These are phyloP conservation scores for Azemiops feae DNA, from an alignment of 2,113 vertebrate genomes.

Conservation along the genomic window DNA sequence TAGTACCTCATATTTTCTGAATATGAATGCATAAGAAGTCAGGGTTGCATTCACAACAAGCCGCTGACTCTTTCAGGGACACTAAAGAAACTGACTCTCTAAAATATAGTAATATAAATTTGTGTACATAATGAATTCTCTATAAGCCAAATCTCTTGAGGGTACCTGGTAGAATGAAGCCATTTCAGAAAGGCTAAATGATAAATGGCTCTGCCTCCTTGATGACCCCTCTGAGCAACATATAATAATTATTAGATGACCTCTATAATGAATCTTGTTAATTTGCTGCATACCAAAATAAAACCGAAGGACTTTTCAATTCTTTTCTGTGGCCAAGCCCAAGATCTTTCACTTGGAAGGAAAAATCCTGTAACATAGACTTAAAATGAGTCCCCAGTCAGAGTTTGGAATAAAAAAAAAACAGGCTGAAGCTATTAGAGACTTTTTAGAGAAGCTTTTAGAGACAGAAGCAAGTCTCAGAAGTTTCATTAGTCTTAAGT, in stretches of 20 bases:
- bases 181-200: conserved; percentile 33
- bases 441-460: conserved; percentile 24
- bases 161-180: neutral
- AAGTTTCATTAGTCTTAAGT: neutral
- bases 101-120: neutral
- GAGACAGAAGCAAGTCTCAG: conserved; percentile 3
- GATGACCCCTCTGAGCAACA: conserved; percentile 25
- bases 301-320: conserved; percentile 41
- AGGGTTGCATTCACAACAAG: neutral
- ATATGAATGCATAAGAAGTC: conserved; percentile 6
- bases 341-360: conserved; percentile 26
- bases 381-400: conserved; percentile 33
- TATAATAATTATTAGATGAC: conserved; percentile 48
- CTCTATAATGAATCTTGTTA: conserved; percentile 36
- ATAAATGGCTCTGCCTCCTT: conserved; percentile 10
- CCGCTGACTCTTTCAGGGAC: neutral
- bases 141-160: neutral
- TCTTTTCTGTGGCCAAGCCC: conserved; percentile 39
- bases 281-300: conserved; percentile 36
- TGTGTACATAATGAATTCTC: neutral
- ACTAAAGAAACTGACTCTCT: neutral
- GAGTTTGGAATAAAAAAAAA: conserved; percentile 22
- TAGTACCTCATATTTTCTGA: neutral
- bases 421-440: conserved; percentile 39
- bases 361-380: neutral